Base-by-base conservation (phyloP, 2,888 invertebrate genomes). In the Parapristionchus giblindavisi region DNA sequence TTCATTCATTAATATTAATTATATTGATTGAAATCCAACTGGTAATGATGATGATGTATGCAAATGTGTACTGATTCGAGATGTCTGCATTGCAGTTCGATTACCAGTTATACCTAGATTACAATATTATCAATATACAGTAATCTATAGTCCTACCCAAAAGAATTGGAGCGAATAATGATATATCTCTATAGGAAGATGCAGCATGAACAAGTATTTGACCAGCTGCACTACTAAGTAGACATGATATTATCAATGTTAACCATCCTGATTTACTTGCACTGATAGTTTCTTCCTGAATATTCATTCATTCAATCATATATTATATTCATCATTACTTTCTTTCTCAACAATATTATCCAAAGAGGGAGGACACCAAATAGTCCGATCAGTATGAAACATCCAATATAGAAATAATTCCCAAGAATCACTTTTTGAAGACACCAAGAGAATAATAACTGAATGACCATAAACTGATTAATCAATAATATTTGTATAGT, bases 21-120 rank as follows among this genome's bases (percentile, higher is more conserved):
- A 38, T n/a, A n/a, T 60, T 21, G 14, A n/a, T 36, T 34, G 3
- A 4, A 32, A 17, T 60, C 34, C n/a, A 21, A 60, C 60, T 1
- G 60, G 60, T 60, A 34, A 38, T 36, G 34, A 36, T 2, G 60
- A 60, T 36, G 60, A 60, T 27, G 60, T 60, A 38, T 60, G 60
- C n/a, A 60, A 36, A 36, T 60, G 60, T 36, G 60, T 60, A n/a
- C 60, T 27, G 36, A 60, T 60, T n/a, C 60, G 60, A 60, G 60
- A 60, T 17, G 60, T 36, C 36, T 60, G 60, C 60, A 60, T 60
- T 14, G 60, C 60, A 8, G 60, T 60, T 60, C 60, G 60, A 60
- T 60, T 60, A 17, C 60, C 60, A 60, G 60, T 36, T 32, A 60
- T 60, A 11, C 60, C 56, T 58, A 32, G 32, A 29, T 14, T 58